Base-by-base conservation (phyloP, 1,140 invertebrate species). In the Drosophila lacertosa region DNA sequence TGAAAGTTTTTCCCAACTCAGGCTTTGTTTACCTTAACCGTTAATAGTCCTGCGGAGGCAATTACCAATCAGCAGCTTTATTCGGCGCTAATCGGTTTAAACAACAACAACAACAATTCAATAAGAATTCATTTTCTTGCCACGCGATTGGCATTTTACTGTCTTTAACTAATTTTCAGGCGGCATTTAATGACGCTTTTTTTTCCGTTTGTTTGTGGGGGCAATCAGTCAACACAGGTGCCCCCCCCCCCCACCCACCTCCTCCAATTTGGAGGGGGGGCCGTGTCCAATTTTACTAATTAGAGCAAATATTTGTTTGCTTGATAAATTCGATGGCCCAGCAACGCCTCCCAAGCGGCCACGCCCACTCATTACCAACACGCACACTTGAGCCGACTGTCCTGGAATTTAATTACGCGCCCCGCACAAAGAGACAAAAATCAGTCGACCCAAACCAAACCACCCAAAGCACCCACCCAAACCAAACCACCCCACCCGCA, bases 211-310 rank as follows among this genome's bases (percentile, higher is more conserved):
- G n/a, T n/a, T n/a, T n/a, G n/a, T n/a, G n/a, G 35, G 42, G 55
- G 60, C 67, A 70, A 70, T 70, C 67, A 70, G 67, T 70, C 67
- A 70, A 65, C 60, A 55, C 59, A 63, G 47, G 20, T 54, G 15
- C 39, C 22, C 42, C 15, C n/a, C 11, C 37, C 39, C 35, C 32
- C n/a, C n/a, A n/a, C n/a, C n/a, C n/a, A n/a, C n/a, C n/a, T n/a
- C n/a, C n/a, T n/a, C n/a, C n/a, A n/a, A n/a, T n/a, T n/a, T n/a
- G n/a, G n/a, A n/a, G n/a, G n/a, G n/a, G n/a, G 20, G 51, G 57
- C 65, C 67, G 67, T 70, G 67, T 65, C 60, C 67, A 70, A 70
- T 70, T 70, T 65, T 70, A 70, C 67, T 70, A 70, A 70, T 70
- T 70, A 70, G 67, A 57, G 60, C 67, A 70, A 70, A 70, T 70